phyloP scores from a whole-genome alignment of 35 echinoderm and acorn worm genomes.

The Diadema setosum region DNA sequence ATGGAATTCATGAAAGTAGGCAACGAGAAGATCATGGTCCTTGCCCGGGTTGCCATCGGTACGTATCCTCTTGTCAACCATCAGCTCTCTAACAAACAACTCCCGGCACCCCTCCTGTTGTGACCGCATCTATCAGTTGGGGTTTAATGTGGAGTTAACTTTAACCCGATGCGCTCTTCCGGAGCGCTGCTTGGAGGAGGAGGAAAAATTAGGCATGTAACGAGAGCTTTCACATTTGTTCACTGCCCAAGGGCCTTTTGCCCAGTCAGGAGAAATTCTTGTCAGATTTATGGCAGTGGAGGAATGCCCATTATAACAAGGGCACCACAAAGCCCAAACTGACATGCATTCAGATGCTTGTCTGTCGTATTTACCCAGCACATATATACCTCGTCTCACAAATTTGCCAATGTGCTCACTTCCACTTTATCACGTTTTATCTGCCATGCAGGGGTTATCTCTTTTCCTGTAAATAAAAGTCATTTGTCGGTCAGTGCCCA shows the following conservation, averaged over 20 bases:
- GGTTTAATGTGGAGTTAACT: conserved; percentile 7
- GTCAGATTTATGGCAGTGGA: conserved; percentile 5
- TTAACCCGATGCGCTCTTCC: neutral
- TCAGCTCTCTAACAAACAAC: neutral
- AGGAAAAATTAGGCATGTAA: neutral
- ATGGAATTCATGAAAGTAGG: conserved; percentile 9
- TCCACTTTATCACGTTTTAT: neutral
- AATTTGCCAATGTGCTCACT: neutral
- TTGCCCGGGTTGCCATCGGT: conserved; percentile 9
- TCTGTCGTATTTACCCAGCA: neutral
- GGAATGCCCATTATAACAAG: neutral
- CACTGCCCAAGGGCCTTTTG: neutral
- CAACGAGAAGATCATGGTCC: conserved; percentile 12
- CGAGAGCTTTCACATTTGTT: neutral
- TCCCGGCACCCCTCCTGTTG: neutral
- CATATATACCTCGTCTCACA: too few species aligned
- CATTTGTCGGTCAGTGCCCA: neutral
- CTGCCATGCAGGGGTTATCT: neutral
- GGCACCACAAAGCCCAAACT: neutral
- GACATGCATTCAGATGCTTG: neutral
- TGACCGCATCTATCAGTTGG: conserved; percentile 2
- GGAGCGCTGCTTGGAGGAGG: too few species aligned
- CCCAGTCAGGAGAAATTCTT: conserved; percentile 16
- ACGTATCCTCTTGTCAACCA: neutral
- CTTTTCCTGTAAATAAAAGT: neutral